Conservation (phyloP, 2,797 vertebrate species). For the Holocentrus rufus region DNA sequence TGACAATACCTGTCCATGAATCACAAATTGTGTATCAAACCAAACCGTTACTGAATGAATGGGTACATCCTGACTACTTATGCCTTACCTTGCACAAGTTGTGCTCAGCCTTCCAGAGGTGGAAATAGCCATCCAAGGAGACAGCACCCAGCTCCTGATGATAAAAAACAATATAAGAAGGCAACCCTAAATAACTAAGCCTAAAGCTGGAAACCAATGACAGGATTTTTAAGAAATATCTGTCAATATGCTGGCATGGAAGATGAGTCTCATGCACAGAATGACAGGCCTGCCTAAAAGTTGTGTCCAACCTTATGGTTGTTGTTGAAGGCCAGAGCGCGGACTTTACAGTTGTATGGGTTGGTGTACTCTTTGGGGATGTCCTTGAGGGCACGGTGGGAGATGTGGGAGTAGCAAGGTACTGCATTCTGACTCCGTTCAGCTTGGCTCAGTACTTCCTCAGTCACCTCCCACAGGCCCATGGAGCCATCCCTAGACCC, state of each 20-base stretch:
- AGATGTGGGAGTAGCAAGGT: slow-evolving; percentile 94
- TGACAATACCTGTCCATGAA: too few species aligned
- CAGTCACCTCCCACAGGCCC: slow-evolving; percentile 97
- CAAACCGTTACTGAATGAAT: too few species aligned
- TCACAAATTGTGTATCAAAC: too few species aligned
- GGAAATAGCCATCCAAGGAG: slow-evolving; percentile 97
- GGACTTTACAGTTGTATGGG: slow-evolving; percentile 97
- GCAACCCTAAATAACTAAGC: not conserved
- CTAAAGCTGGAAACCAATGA: not conserved
- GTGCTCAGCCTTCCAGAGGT: slow-evolving; percentile 97
- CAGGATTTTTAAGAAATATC: not conserved
- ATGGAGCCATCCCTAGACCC: slow-evolving; percentile 98
- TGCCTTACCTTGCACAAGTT: slow-evolving; percentile 89
- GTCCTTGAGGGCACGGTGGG: slow-evolving; percentile 94
- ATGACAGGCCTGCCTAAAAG: not conserved
- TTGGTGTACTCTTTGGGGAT: slow-evolving; percentile 98
- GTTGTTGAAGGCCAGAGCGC: slow-evolving; percentile 96
- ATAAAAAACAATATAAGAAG: slow-evolving; percentile 5
- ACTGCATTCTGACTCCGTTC: slow-evolving; percentile 86
- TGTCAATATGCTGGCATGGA: not conserved
- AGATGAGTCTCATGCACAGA: not conserved
- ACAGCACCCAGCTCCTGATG: slow-evolving; percentile 94
- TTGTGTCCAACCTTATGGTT: slow-evolving; percentile 88
- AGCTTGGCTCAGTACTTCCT: slow-evolving; percentile 89
- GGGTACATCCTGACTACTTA: too few species aligned